Percentiles rank a stretch among this genome's conserved stretches.
Conservation (phyloP, 2,888 invertebrate species). For the Pocota personata region DNA sequence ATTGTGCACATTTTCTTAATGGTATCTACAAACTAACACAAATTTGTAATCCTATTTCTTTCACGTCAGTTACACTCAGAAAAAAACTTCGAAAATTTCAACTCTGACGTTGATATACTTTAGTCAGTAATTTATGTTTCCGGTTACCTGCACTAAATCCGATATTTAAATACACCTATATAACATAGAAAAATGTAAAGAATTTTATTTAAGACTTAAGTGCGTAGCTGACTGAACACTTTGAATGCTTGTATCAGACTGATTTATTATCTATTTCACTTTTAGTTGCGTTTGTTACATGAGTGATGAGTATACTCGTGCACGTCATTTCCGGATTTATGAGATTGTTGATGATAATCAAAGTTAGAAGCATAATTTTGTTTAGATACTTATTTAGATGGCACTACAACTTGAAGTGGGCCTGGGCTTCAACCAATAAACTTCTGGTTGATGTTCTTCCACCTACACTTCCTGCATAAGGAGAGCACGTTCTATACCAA, state of each 20-base stretch:
- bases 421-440: too few relatives aligned
- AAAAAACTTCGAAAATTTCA: not conserved
- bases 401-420: too few relatives aligned
- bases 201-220: not conserved
- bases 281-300: too few relatives aligned
- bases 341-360: not conserved
- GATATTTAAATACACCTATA: not conserved
- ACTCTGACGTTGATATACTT: not conserved
- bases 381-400: too few relatives aligned
- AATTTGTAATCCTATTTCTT: not conserved
- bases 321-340: not conserved
- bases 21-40: not conserved
- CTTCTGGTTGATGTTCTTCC: too few relatives aligned
- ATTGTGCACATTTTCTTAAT: not conserved
- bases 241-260: not conserved
- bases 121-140: not conserved
- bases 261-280: not conserved
- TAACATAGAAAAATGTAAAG: not conserved
- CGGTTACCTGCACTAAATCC: not conserved
- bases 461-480: too few relatives aligned
- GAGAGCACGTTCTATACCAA: too few relatives aligned
- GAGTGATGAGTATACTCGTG: not conserved
- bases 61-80: too few relatives aligned
- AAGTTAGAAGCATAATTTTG: not conserved
- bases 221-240: not conserved